Percentiles rank a stretch among this genome's conserved stretches.
Conservation (phyloP, 92 coral and sea anemone genomes). For the Siderastrea radians region DNA sequence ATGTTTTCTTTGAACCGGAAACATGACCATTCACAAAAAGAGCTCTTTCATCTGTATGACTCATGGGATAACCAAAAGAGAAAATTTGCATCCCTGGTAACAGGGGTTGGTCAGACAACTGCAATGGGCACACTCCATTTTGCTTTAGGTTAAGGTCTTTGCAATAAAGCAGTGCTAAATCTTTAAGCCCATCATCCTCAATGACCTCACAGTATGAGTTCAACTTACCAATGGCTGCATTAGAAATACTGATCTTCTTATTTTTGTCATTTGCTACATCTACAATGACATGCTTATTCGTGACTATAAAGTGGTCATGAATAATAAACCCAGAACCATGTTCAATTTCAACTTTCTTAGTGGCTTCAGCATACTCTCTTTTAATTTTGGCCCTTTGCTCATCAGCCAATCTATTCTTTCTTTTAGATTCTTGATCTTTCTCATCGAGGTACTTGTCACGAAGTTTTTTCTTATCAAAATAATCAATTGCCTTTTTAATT, state of each 20-base stretch:
- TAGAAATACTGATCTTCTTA: no score
- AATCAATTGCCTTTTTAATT: background rate
- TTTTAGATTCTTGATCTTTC: background rate
- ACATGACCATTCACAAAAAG: slow-evolving; percentile 28
- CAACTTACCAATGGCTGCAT: slow-evolving; percentile 3
- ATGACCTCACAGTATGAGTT: background rate
- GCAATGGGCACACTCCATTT: background rate
- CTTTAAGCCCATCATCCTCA: slow-evolving; percentile 1
- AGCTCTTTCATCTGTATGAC: background rate
- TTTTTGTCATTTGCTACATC: no score
- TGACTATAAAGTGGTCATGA: slow-evolving; percentile 1
- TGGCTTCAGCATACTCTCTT: background rate
- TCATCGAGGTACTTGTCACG: background rate
- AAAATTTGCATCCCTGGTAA: slow-evolving; percentile 11
- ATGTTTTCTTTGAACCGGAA: slow-evolving; percentile 12
- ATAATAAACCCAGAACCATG: slow-evolving; percentile 23
- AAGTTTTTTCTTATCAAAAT: background rate
- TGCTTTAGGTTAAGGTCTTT: background rate
- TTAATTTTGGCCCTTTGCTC: background rate
- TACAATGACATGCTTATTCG: slow-evolving; percentile 11
- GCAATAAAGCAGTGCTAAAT: slow-evolving; percentile 17
- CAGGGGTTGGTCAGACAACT: background rate
- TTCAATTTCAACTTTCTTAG: slow-evolving; percentile 1
- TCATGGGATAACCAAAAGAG: slow-evolving; percentile 20
- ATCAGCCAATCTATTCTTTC: background rate